Evolutionary conservation across 2,797 vertebrate species (phyloP).

Genomic region (Atherinosoma microstoma): DNA sequence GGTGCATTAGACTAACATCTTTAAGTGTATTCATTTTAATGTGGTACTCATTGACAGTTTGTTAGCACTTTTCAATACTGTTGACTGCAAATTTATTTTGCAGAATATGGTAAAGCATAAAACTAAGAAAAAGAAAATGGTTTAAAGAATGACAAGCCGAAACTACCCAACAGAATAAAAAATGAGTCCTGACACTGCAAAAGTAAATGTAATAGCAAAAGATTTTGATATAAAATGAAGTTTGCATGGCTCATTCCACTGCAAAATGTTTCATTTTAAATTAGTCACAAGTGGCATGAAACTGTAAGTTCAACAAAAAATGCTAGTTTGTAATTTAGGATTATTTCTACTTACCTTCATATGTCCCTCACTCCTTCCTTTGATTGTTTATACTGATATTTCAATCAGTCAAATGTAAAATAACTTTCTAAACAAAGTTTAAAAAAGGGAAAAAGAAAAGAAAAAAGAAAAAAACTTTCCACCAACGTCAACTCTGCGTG

Average conservation of each 20-base stretch:
- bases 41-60: no score
- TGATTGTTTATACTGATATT: not conserved
- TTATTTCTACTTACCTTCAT: not conserved
- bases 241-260: not conserved
- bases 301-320: not conserved
- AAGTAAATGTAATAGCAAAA: not conserved
- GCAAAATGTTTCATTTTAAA: not conserved
- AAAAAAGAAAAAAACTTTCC: not conserved
- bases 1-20: no score
- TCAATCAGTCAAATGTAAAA: not conserved
- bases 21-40: no score
- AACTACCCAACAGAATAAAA: not conserved
- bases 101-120: no score
- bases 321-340: not conserved
- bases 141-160: no score
- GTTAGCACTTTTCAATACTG: no score
- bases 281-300: not conserved
- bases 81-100: no score
- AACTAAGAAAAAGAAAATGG: no score
- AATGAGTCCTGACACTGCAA: not conserved
- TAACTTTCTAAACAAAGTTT: no score
- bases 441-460: no score
- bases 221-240: not conserved
- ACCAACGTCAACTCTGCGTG: conserved; percentile 52
- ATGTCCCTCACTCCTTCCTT: not conserved